phyloP scores from a whole-genome alignment of 30 jellyfish, hydroid and myxozoan species.

The Aurelia aurita complex sp. Pacific region DNA sequence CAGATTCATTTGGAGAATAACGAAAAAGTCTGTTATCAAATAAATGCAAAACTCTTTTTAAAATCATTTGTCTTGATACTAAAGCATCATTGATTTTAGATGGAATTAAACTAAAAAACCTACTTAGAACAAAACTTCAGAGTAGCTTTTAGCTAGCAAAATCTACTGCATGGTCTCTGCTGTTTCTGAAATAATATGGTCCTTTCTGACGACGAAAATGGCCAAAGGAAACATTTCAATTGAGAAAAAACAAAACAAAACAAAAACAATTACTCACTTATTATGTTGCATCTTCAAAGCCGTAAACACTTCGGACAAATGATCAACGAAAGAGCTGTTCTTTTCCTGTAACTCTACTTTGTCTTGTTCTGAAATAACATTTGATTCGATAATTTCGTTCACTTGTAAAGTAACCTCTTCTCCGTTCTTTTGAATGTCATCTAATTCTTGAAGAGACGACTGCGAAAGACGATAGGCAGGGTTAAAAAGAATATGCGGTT shows the following conservation, averaged over 20 bases:
- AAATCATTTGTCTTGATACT: too few relatives aligned
- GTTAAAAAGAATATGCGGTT: not conserved
- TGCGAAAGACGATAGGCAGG: not conserved
- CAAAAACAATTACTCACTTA: slow-evolving; percentile 8
- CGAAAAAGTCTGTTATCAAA: too few relatives aligned
- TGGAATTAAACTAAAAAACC: too few relatives aligned
- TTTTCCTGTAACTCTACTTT: slow-evolving; percentile 19
- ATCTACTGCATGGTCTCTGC: too few relatives aligned
- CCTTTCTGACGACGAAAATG: too few relatives aligned
- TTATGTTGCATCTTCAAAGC: slow-evolving; percentile 25
- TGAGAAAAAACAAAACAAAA: not conserved
- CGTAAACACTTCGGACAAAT: slow-evolving; percentile 29
- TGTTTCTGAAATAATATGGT: too few relatives aligned
- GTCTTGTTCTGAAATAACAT: slow-evolving; percentile 15
- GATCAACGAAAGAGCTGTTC: slow-evolving; percentile 30
- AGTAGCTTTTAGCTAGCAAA: too few relatives aligned
- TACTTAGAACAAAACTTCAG: too few relatives aligned
- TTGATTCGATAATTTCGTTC: slow-evolving; percentile 36
- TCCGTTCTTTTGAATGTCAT: slow-evolving; percentile 45
- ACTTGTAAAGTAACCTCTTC: slow-evolving; percentile 58
- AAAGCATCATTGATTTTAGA: too few relatives aligned
- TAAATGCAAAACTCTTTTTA: too few relatives aligned
- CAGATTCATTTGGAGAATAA: too few relatives aligned
- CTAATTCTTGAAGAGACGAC: slow-evolving; percentile 51
- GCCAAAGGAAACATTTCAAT: too few relatives aligned